phyloP scores from a whole-genome alignment of 2,113 vertebrate species.

The Australoheros scitulus region DNA sequence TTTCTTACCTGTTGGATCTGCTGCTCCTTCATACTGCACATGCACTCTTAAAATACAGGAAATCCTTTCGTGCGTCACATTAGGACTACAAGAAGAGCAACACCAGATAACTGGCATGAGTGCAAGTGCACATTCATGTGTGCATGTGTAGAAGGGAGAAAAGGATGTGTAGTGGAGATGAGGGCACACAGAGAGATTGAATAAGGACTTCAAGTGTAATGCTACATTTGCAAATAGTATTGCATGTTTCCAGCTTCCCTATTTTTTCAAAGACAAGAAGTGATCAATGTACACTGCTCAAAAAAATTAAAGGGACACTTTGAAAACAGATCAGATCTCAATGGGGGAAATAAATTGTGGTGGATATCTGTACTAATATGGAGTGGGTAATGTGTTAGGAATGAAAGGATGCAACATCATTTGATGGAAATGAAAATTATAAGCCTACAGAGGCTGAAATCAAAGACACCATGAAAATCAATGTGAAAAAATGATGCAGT shows the following conservation, averaged over 20 bases:
- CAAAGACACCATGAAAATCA: no score
- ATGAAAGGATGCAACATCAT: no score
- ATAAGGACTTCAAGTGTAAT: not conserved
- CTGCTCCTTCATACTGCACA: not conserved
- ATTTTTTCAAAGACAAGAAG: no score
- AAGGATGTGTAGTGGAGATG: not conserved
- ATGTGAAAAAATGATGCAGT: no score
- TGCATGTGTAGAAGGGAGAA: not conserved
- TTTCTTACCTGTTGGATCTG: constrained; percentile 22
- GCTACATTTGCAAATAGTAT: not conserved
- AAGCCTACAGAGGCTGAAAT: no score
- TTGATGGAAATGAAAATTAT: no score
- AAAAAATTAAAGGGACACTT: no score
- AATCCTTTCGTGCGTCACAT: constrained; percentile 22
- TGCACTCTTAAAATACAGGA: constrained; percentile 22
- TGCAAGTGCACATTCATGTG: not conserved
- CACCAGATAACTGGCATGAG: not conserved
- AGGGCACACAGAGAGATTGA: not conserved
- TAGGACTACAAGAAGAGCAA: not conserved
- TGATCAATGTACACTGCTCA: no score
- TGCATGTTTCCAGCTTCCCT: not conserved
- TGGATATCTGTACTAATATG: no score
- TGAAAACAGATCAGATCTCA: no score
- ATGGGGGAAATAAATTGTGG: no score
- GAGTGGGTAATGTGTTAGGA: no score